Evolutionary conservation across 1,140 invertebrate species (phyloP).

Genomic region (Scaptomyza pallida): DNA sequence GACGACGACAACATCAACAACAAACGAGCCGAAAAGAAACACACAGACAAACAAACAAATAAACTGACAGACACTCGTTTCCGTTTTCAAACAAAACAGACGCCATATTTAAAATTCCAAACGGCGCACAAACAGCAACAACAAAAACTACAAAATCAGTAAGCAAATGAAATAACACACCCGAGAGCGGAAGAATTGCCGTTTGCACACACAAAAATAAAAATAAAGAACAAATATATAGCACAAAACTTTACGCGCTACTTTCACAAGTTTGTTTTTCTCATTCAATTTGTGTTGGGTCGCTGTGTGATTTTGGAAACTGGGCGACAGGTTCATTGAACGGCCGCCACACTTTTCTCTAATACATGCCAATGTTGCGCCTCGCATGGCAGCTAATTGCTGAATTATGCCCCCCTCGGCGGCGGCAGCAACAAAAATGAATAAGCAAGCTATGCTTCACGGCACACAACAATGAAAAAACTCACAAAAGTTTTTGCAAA

Average conservation of each 20-base stretch:
- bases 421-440: background rate
- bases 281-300: slow-evolving; percentile 58
- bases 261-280: slow-evolving; percentile 51
- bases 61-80: slow-evolving; percentile 82
- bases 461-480: slow-evolving; percentile 26
- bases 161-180: slow-evolving; percentile 73
- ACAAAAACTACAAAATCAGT: slow-evolving; percentile 27
- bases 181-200: slow-evolving; percentile 28
- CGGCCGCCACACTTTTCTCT: slow-evolving; percentile 17
- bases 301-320: slow-evolving; percentile 53
- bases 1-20: slow-evolving; percentile 37
- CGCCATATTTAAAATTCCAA: slow-evolving; percentile 82
- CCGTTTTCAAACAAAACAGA: slow-evolving; percentile 82
- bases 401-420: slow-evolving; percentile 55
- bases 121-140: slow-evolving; percentile 45
- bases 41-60: slow-evolving; percentile 67
- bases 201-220: background rate
- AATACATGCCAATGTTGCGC: slow-evolving; percentile 56
- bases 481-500: background rate
- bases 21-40: slow-evolving; percentile 14
- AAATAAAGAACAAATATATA: too few relatives aligned
- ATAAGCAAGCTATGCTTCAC: slow-evolving; percentile 24
- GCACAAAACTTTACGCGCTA: slow-evolving; percentile 64
- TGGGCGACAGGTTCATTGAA: slow-evolving; percentile 59
- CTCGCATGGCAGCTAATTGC: slow-evolving; percentile 61